Base-by-base conservation (phyloP, 1,140 invertebrate genomes). In the Marisa cornuarietis region DNA sequence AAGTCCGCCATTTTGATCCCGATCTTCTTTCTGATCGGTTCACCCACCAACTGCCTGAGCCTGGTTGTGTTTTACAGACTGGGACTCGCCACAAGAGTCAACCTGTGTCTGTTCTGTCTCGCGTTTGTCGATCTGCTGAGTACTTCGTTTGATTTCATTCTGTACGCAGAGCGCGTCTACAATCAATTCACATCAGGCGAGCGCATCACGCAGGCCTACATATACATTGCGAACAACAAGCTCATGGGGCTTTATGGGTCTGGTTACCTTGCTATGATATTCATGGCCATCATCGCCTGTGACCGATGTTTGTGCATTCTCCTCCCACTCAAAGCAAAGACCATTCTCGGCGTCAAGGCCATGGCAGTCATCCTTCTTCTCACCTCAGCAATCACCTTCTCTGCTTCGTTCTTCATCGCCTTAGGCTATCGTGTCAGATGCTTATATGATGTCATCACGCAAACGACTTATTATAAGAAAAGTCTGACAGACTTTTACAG, bases 11-110 rank as follows among this genome's bases (percentile, higher is more conserved):
- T 63, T 31, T 61, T 76, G 31, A 22, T 76, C 2, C 74, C 74
- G 11, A 66, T 76, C 61, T 65, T 76, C 18, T 76, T 76, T 65
- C 42, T 76, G 26, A 76, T 76, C 51, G 74, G 74, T 65, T 61
- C 61, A 49, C 62, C 74, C 16, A 61, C 74, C 14, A 76, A 76
- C 42, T 11, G 62, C 26, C 7, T 76, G 54, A 76, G 65, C 74
- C 63, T 76, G 74, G 74, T 20, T 42, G 74, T 76, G 26, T 76
- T 76, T 51, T 65, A 49, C 74, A 65, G n/a, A 63, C 74, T 42
- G 18, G 74, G 74, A n/a, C 31, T 76, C 61, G 51, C 14, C 11
- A 63, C 49, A 3, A 31, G 74, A 52, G 63, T 61, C 26, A 76
- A 76, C 74, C 18, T 76, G 14, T 63, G 61, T 26, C 61, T 76